These are phyloP conservation scores for Pammene fasciana DNA, from an alignment of 2,888 invertebrate species.

Conservation along the genomic window DNA sequence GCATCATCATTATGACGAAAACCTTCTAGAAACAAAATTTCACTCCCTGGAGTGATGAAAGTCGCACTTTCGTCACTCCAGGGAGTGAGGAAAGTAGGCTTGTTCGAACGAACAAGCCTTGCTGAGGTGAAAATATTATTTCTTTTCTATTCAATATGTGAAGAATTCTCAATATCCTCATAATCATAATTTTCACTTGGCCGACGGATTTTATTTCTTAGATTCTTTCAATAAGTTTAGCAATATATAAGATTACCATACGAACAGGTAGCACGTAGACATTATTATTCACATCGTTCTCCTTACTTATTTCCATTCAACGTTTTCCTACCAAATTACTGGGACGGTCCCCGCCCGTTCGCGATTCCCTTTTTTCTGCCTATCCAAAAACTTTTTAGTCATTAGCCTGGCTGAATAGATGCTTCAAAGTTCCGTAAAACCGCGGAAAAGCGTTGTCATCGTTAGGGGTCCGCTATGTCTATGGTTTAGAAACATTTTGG, in stretches of 20 bases:
- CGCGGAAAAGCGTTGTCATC: conserved; percentile 32
- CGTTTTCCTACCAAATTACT: conserved; percentile 53
- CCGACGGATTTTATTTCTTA: too few relatives aligned
- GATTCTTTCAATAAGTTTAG: too few relatives aligned
- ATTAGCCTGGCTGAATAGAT: conserved; percentile 49
- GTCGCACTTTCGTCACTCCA: too few relatives aligned
- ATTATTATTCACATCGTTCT: conserved; percentile 56
- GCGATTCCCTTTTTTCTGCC: conserved; percentile 51
- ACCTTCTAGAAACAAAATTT: too few relatives aligned
- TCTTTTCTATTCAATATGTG: too few relatives aligned
- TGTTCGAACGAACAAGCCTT: too few relatives aligned
- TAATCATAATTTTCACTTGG: too few relatives aligned
- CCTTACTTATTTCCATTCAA: conserved; percentile 54
- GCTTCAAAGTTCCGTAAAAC: conserved; percentile 13
- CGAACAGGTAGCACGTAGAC: conserved; percentile 48
- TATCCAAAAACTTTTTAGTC: conserved; percentile 56
- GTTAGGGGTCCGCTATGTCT: conserved; percentile 1
- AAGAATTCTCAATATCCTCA: too few relatives aligned
- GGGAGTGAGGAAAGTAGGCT: too few relatives aligned
- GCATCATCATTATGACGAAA: too few relatives aligned
- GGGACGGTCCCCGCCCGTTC: conserved; percentile 55
- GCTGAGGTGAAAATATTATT: too few relatives aligned
- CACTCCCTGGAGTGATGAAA: too few relatives aligned
- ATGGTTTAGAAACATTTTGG: not conserved
- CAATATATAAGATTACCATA: not conserved